phyloP scores from a whole-genome alignment of 2,888 invertebrate species.

The Synergus japonicus region DNA sequence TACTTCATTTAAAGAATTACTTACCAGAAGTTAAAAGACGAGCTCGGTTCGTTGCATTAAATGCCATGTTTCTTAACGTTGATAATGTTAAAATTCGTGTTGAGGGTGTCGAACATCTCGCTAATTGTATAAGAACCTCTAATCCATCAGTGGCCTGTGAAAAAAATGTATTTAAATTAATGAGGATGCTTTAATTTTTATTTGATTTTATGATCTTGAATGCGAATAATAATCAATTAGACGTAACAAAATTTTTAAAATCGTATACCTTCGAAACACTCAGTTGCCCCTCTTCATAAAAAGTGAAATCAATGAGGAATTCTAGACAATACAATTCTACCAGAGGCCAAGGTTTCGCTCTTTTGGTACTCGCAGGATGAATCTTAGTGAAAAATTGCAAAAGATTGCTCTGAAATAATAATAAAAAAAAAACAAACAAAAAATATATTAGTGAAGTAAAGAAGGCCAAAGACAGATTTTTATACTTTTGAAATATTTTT shows the following conservation, averaged over 20 bases:
- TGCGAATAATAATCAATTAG: background rate
- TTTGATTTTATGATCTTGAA: background rate
- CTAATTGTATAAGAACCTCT: slow-evolving; percentile 73
- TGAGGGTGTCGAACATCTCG: slow-evolving; percentile 65
- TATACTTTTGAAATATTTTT: slow-evolving; percentile 27
- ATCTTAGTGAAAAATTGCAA: slow-evolving; percentile 78
- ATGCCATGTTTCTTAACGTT: slow-evolving; percentile 80
- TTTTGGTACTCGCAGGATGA: slow-evolving; percentile 79
- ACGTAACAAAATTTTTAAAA: background rate
- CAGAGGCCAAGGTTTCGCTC: slow-evolving; percentile 79
- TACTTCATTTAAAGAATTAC: slow-evolving; percentile 37
- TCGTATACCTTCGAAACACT: slow-evolving; percentile 77
- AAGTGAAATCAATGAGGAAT: slow-evolving; percentile 79
- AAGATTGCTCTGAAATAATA: slow-evolving; percentile 76
- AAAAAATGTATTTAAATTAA: slow-evolving; percentile 37
- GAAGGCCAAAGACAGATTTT: background rate
- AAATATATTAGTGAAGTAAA: slow-evolving; percentile 15
- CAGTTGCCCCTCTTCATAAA: slow-evolving; percentile 80
- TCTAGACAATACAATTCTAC: slow-evolving; percentile 79
- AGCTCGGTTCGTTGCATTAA: slow-evolving; percentile 79
- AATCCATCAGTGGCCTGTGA: slow-evolving; percentile 71
- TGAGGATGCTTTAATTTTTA: slow-evolving; percentile 9
- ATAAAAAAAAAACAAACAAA: background rate
- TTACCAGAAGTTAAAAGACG: slow-evolving; percentile 79
- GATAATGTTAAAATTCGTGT: slow-evolving; percentile 76